Base-by-base conservation (phyloP, 2,888 invertebrate genomes). In the Cryptus armator region DNA sequence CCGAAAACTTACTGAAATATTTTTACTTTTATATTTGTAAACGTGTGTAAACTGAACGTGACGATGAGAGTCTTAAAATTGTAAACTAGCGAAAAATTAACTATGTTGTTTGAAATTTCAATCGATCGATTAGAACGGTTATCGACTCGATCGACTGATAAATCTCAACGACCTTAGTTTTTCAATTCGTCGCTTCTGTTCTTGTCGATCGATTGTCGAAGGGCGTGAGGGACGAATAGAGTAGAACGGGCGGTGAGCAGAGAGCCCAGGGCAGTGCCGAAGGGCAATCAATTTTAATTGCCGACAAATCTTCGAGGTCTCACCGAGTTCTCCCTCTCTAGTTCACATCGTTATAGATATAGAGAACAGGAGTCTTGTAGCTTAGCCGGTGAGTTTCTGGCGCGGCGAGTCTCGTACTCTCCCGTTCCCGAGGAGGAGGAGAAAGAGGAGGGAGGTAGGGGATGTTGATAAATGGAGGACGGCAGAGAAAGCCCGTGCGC, bases 261-360 rank as follows among this genome's bases (percentile, higher is more conserved):
- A 14, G 48, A n/a, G 51, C 19, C 12, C 53, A 74, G 64, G 19
- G 48, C 77, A 66, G 78, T 79, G 74, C 83, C 64, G 83, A 77
- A 82, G 32, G 81, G 87, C 89, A 90, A 91, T 91, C 90, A 89
- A 90, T 90, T 90, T 90, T 90, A 90, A 91, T 91, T 89, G 90
- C 89, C 90, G 89, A 87, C 89, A 88, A 90, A 89, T 90, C 86
- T 89, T 87, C 66, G 85, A 78, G 71, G 77, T 81, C 70, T 78
- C 62, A 78, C 72, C 68, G 74, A 84, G 70, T 32, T 51, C 64
- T 83, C 53, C 80, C 68, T 43, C 59, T 32, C 24, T 46, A 14
- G 29, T 5, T 67, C 72, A 44, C 14, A 12, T 43, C 53, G 37
- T 51, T 81, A 71, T 77, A 66, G 19, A 43, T 66, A 66, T 66